Conservation (phyloP, 2,113 vertebrate genomes). For the Brevimyrus niger region DNA sequence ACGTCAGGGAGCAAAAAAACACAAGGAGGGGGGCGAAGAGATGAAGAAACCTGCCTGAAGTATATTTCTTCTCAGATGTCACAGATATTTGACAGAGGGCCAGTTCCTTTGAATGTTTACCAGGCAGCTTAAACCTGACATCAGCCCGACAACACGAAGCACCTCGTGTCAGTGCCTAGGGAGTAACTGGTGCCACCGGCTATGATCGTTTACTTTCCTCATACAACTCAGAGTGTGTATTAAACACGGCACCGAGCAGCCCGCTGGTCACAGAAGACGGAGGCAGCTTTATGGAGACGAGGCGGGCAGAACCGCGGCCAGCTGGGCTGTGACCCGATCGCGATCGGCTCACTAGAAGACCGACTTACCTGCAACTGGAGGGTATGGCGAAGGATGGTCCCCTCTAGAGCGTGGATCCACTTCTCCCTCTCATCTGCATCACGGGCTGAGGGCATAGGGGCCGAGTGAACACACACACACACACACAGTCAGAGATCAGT, state of each 20-base stretch:
- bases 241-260: background rate
- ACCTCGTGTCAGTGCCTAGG: background rate
- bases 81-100: background rate
- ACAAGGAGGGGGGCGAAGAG: slow-evolving; percentile 22
- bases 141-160: background rate
- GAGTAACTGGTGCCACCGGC: background rate
- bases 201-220: background rate
- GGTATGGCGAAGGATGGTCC: slow-evolving; percentile 95
- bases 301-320: background rate
- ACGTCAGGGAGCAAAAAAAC: background rate
- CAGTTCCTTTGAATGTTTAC: background rate
- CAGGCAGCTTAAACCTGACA: background rate
- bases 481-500: background rate
- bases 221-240: background rate
- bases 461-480: background rate
- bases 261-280: background rate
- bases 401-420: slow-evolving; percentile 99
- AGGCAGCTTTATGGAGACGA: background rate
- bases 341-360: background rate
- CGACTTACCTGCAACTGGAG: slow-evolving; percentile 81
- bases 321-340: background rate
- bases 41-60: background rate
- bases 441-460: slow-evolving; percentile 65
- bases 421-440: slow-evolving; percentile 98
- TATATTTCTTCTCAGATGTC: background rate